Evolutionary conservation across 2,113 vertebrate species (phyloP), one percentile per base, ranked within the genome.

Genomic region (Neofelis nebulosa): DNA sequence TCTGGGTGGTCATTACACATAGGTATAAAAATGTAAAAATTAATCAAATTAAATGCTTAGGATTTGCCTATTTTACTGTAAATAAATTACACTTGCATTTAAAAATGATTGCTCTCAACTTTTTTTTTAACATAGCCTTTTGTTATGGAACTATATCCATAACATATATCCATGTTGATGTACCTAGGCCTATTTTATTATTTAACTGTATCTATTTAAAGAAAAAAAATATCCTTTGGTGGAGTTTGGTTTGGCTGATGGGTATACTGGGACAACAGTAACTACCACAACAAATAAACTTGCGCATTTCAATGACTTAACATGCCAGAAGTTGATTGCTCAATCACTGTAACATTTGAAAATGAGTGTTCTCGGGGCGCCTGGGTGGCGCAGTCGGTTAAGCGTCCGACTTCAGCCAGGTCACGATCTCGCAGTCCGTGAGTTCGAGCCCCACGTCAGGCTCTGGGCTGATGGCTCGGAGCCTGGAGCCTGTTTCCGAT

Each of bases 191-290:
- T 81, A n/a, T 50, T 80, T 82, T 63, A 89, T 65, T 93, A 25
- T 85, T 78, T 92, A 52, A 61, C 18, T 69, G 23, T 33, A 83
- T 65, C 48, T 95, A 76, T 93, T 92, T 96, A 84, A 78, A 76
- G 69, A 80, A 92, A 82, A 82, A 21, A 83, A 33, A 82, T 55
- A 41, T 78, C 48, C 29, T 83, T 38, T 66, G 31, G 31, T 68
- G 29, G 57, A 81, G 23, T 81, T 89, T 81, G 57, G 63, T 38
- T 84, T 94, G 29, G 57, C n/a, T 63, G 36, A 61, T n/a, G 63
- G n/a, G 8, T 81, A 14, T 80, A 45, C 79, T 97, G 68, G 57
- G 63, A 73, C 69, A 48, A 85, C 27, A 83, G 7, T 45, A 89
- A 82, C 69, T 69, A 50, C 31, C 65, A 25, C 9, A 68, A 69